Percentiles rank a stretch among this genome's conserved stretches.
Conservation (phyloP, 2,113 vertebrate genomes). For the Psettodes erumei region DNA sequence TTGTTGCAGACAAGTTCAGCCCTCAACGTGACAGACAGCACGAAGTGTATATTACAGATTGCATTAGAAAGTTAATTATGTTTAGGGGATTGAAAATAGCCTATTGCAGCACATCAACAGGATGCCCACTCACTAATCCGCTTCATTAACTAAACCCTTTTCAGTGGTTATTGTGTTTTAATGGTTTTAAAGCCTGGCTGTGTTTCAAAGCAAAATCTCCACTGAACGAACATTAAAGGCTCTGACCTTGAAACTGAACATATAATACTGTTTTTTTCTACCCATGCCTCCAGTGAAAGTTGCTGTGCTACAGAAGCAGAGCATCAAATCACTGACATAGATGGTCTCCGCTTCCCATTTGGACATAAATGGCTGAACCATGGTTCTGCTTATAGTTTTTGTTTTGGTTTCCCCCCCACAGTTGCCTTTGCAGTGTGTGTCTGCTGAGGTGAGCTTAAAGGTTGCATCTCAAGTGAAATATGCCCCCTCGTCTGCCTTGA, state of each 20-base stretch:
- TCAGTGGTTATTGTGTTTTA: neutral
- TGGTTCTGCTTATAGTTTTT: constrained; percentile 4
- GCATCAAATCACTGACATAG: neutral
- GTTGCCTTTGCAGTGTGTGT: constrained; percentile 17
- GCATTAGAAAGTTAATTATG: neutral
- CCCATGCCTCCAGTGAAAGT: neutral
- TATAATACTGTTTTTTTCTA: constrained; percentile 1
- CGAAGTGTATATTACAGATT: neutral
- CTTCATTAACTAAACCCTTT: neutral
- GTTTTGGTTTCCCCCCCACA: neutral
- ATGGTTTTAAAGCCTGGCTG: constrained; percentile 1
- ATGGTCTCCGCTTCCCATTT: neutral
- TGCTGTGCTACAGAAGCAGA: neutral
- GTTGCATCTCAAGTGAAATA: constrained; percentile 41
- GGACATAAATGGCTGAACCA: neutral
- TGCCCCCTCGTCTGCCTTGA: constrained; percentile 19
- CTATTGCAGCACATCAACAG: neutral
- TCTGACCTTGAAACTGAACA: constrained; percentile 36
- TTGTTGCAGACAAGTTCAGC: constrained; percentile 5
- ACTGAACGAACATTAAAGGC: constrained; percentile 2
- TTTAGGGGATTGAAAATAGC: neutral
- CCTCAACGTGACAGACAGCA: constrained; percentile 35
- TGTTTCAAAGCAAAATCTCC: neutral
- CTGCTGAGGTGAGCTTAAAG: constrained; percentile 13
- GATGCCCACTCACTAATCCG: neutral